These are phyloP conservation scores for Sialis lutaria DNA, from an alignment of 2,888 invertebrate genomes.

Conservation along the genomic window DNA sequence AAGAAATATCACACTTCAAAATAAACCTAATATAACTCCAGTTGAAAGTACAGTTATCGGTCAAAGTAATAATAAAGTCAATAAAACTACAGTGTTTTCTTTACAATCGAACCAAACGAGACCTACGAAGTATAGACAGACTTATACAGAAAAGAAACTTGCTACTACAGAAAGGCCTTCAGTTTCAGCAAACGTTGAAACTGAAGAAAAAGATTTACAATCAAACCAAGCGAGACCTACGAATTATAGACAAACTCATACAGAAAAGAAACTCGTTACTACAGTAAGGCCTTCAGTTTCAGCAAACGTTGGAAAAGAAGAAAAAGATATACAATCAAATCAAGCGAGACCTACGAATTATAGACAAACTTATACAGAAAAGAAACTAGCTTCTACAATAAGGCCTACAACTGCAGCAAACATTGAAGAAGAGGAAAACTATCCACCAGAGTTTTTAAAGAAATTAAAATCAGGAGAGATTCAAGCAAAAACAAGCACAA, in stretches of 20 bases:
- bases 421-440: neutral
- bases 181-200: neutral
- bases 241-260: conserved; percentile 3
- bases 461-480: conserved; percentile 3
- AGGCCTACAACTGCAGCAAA: conserved; percentile 1
- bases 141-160: no score
- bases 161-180: neutral
- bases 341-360: neutral
- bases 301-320: no score
- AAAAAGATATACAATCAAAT: no score
- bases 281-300: neutral
- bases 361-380: neutral
- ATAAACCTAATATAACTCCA: no score
- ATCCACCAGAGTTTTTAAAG: neutral
- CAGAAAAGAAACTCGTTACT: no score
- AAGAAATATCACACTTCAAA: no score
- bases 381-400: neutral
- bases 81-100: no score
- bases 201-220: neutral
- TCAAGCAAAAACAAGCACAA: conserved; percentile 13
- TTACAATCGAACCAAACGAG: no score
- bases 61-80: no score
- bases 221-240: conserved; percentile 1
- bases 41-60: no score
- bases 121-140: no score